Percentiles rank a stretch among this genome's conserved stretches.
Evolutionary conservation across 2,888 invertebrate species (phyloP).

Genomic region (Pristionchus maxplancki): DNA sequence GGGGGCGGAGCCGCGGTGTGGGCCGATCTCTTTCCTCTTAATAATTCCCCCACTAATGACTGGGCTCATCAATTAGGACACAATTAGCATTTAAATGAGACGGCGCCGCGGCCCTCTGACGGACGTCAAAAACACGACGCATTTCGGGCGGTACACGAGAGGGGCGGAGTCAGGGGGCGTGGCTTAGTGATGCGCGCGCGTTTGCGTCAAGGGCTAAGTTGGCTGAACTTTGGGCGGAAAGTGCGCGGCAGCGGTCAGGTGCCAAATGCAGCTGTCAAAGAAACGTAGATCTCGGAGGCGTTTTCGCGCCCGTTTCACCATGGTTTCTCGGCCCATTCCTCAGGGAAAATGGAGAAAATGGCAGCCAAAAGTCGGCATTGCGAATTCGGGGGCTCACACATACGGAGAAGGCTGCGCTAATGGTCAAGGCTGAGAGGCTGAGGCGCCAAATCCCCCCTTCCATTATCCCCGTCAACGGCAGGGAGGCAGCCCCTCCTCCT

Average conservation of each 20-base stretch:
- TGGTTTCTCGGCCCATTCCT: background rate
- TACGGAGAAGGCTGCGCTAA: background rate
- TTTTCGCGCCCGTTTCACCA: background rate
- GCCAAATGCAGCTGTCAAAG: background rate
- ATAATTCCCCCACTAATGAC: constrained; percentile 13
- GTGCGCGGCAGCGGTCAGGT: background rate
- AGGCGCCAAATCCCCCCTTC: background rate
- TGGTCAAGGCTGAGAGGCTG: background rate
- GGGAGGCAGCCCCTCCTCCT: background rate
- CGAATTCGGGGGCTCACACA: background rate
- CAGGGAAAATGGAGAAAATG: background rate
- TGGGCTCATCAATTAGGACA: background rate
- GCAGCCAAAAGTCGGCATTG: background rate
- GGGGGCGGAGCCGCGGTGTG: background rate
- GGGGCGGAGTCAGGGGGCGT: constrained; percentile 24
- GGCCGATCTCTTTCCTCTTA: background rate
- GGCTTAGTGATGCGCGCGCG: background rate
- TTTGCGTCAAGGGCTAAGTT: background rate
- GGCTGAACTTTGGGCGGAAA: background rate
- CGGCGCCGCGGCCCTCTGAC: background rate
- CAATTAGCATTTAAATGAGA: constrained; percentile 38
- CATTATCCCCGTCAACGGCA: background rate
- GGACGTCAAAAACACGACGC: constrained; percentile 32
- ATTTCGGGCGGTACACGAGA: background rate
- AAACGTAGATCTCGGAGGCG: background rate